Evolutionary conservation across 2,797 vertebrate species (phyloP), one percentile per base, ranked within the genome.

Genomic region (Triplophysa bombifrons): DNA sequence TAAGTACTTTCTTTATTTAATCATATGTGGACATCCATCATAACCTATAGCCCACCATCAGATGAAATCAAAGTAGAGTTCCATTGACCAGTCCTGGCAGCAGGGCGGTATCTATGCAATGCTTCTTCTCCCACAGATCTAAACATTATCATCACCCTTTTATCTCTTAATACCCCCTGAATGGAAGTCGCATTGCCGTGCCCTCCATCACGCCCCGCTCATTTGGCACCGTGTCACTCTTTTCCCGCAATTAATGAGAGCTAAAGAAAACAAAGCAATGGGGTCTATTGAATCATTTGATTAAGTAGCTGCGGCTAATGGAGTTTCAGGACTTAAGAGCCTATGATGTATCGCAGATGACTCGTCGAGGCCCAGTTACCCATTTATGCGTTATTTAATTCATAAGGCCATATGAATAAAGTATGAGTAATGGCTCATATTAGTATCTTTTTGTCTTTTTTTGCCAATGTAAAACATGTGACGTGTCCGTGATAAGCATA

Each of bases 231-330:
- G 64, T 80, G 71, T 80, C 82, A 83, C 85, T 84, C 79, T 80
- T 85, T 76, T 27, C 63, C 27, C 41, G 68, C 80, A 84, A 84
- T 85, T 82, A 85, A 82, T 70, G 60, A 65, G 63, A 83, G 71
- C 76, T 34, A 83, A 69, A 34, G 69, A 81, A 84, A 84, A 85
- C 74, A 76, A 84, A 80, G 74, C 72, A 82, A 74, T 48, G 41
- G 48, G 79, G 46, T 81, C 74, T 82, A 78, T 84, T 80, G 81
- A 83, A 71, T 84, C 80, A 87, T 86, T 85, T 86, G 77, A 85
- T 86, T 76, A 85, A 87, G 72, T 78, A 68, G 34, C 48, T 66
- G 69, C 67, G 64, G 83, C 72, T 84, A 83, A 86, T 82, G 76
- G 75, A 83, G 74, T 84, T 83, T 81, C 75, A 79, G 69, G 80